Evolutionary conservation across 2,797 vertebrate genomes (phyloP).

Genomic region (Lacerta viridis): DNA sequence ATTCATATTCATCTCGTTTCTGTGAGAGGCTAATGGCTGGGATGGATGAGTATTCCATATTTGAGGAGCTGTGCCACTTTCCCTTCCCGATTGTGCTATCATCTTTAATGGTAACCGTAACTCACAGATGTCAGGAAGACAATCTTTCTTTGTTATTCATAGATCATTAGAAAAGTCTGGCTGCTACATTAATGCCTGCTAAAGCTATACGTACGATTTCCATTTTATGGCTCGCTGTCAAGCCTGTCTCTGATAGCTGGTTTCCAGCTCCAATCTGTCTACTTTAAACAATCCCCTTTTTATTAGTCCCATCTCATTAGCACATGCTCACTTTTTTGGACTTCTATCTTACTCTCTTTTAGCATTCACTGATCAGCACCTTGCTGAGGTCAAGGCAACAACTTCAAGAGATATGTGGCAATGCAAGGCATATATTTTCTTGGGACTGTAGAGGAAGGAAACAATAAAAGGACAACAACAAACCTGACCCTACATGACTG

Average conservation of each 20-base stretch:
- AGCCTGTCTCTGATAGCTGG: slow-evolving; percentile 74
- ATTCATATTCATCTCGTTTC: slow-evolving; percentile 56
- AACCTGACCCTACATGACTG: neutral
- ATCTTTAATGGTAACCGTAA: slow-evolving; percentile 76
- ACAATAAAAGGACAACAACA: slow-evolving; percentile 37
- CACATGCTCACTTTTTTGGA: slow-evolving; percentile 61
- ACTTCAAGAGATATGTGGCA: slow-evolving; percentile 8
- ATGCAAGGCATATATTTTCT: slow-evolving; percentile 48
- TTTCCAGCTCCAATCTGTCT: slow-evolving; percentile 65
- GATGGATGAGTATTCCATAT: slow-evolving; percentile 61
- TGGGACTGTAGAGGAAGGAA: slow-evolving; percentile 38
- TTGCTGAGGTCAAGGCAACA: slow-evolving; percentile 34
- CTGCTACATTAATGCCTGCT: slow-evolving; percentile 73
- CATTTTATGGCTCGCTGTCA: slow-evolving; percentile 75
- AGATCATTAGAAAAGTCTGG: slow-evolving; percentile 75
- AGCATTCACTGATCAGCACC: slow-evolving; percentile 51
- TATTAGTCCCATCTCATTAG: slow-evolving; percentile 66
- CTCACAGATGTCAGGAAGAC: slow-evolving; percentile 74
- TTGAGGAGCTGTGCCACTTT: slow-evolving; percentile 70
- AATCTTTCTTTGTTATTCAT: slow-evolving; percentile 77
- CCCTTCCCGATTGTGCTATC: slow-evolving; percentile 69
- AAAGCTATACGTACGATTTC: slow-evolving; percentile 59
- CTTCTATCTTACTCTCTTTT: slow-evolving; percentile 61
- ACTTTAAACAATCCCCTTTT: slow-evolving; percentile 69
- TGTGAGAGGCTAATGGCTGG: slow-evolving; percentile 53